These are phyloP conservation scores for Leucopternis melanops DNA, from an alignment of 2,113 vertebrate species.

Conservation along the genomic window DNA sequence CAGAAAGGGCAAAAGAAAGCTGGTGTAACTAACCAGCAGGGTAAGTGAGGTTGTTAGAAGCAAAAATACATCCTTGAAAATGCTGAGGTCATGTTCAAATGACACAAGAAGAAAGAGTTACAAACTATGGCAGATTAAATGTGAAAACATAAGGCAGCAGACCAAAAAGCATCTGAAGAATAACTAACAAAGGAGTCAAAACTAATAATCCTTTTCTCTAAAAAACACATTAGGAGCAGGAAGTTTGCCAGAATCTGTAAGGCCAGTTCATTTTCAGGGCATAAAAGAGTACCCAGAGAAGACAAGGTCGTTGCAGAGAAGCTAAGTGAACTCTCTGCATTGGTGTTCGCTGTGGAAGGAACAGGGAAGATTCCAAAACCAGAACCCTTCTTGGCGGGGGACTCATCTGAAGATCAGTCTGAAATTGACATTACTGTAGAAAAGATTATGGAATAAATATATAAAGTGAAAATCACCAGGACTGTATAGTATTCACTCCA, in stretches of 20 bases:
- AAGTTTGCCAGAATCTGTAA: background rate
- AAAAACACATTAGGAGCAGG: background rate
- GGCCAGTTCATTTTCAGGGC: background rate
- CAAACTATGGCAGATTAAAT: constrained; percentile 4
- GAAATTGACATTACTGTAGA: constrained; percentile 17
- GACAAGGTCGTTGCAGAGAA: background rate
- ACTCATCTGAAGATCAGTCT: constrained; percentile 3
- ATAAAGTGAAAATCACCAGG: constrained; percentile 3
- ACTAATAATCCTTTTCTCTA: constrained; percentile 11
- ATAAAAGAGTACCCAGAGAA: background rate
- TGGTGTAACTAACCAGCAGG: background rate
- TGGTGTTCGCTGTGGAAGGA: background rate
- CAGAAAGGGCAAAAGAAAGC: background rate
- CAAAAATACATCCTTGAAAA: constrained; percentile 18
- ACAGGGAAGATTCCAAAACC: constrained; percentile 3
- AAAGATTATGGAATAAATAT: constrained; percentile 29
- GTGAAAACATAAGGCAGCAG: background rate
- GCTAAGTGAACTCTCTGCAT: background rate
- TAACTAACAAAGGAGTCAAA: constrained; percentile 25
- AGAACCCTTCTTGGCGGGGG: background rate
- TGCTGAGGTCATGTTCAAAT: constrained; percentile 1
- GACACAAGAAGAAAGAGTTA: background rate
- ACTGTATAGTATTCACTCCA: background rate
- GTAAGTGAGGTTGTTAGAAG: background rate
- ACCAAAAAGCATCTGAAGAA: background rate